These are phyloP conservation scores for Coturnix japonica DNA, from an alignment of 2,113 vertebrate species.

Conservation along the genomic window DNA sequence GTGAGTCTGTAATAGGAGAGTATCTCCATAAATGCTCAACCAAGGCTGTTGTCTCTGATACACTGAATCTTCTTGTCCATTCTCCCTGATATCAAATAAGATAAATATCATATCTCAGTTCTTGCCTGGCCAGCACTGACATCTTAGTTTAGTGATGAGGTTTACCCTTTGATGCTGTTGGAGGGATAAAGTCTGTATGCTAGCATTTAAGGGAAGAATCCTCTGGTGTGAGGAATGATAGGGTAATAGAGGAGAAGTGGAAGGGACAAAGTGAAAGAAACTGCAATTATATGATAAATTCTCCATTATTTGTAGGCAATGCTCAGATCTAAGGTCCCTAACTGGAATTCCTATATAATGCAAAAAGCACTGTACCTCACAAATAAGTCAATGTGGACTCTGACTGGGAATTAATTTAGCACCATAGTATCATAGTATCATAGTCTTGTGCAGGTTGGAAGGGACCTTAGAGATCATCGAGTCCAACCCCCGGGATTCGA, in stretches of 20 bases:
- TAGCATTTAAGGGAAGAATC: background rate
- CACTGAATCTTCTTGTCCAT: background rate
- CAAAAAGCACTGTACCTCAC: background rate
- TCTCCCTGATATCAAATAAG: background rate
- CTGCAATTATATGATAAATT: background rate
- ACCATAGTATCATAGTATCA: too few species aligned
- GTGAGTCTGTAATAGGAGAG: background rate
- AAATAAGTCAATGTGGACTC: background rate
- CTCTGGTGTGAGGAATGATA: background rate
- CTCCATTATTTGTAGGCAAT: background rate
- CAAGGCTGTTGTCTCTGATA: background rate
- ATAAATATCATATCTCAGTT: rapidly evolving
- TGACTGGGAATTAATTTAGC: background rate
- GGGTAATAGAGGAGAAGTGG: background rate
- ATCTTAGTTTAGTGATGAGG: background rate
- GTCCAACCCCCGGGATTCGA: too few species aligned
- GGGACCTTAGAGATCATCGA: too few species aligned
- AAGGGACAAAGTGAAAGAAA: background rate
- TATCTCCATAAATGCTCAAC: background rate
- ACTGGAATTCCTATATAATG: background rate
- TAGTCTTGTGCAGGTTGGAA: too few species aligned
- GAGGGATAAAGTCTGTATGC: background rate
- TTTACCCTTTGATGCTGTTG: background rate
- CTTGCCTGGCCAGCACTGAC: background rate
- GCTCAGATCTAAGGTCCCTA: background rate